These are phyloP conservation scores for Caenorhabditis briggsae DNA, from an alignment of 1,140 invertebrate species.

Conservation along the genomic window DNA sequence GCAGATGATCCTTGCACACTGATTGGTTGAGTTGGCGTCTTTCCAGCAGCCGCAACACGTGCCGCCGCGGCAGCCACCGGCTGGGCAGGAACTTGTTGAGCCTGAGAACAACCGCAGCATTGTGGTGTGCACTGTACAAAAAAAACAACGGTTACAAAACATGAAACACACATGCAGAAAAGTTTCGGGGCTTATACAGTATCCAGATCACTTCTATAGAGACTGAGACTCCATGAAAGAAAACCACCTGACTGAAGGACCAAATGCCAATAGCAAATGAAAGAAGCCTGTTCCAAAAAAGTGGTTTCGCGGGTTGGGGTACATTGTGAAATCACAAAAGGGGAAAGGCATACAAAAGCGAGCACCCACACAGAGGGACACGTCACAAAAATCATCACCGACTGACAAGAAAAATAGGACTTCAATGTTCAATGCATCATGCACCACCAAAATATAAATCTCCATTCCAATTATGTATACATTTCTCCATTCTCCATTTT, in stretches of 20 bases:
- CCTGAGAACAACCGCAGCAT: conserved; percentile 51
- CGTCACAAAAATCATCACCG: not conserved
- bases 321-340: not conserved
- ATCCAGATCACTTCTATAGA: not conserved
- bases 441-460: not conserved
- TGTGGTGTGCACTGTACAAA: conserved; percentile 40
- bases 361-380: conserved; percentile 34
- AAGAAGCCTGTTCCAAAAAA: not conserved
- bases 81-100: conserved; percentile 14
- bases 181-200: not conserved
- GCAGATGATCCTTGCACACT: conserved; percentile 17
- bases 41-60: conserved; percentile 60
- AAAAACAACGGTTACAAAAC: conserved; percentile 51
- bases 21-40: conserved; percentile 50
- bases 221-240: not conserved
- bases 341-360: not conserved
- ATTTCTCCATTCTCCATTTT: not conserved
- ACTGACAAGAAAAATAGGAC: not conserved
- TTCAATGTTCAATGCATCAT: conserved; percentile 11
- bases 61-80: conserved; percentile 34
- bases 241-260: not conserved
- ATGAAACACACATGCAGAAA: conserved; percentile 42
- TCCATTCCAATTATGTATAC: conserved; percentile 8
- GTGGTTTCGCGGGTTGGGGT: not conserved
- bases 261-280: not conserved